Conservation (phyloP, 2,113 vertebrate species). For the Tyto alba region DNA sequence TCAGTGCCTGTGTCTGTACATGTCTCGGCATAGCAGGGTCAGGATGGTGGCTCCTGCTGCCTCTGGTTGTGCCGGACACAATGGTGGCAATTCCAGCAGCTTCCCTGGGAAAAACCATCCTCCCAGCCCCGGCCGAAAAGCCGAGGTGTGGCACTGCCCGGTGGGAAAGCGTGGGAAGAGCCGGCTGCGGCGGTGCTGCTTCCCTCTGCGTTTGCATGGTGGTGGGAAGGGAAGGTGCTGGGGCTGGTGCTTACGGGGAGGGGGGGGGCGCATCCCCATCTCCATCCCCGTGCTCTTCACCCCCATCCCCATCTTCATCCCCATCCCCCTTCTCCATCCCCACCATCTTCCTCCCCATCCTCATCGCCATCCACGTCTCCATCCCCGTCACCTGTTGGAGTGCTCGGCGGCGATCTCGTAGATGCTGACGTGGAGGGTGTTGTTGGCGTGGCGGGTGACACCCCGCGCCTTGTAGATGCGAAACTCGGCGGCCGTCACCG, state of each 20-base stretch:
- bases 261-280: no score
- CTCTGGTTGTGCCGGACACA: rapidly evolving
- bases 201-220: rapidly evolving
- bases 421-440: constrained; percentile 86
- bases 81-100: neutral
- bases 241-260: neutral
- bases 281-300: neutral
- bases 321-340: no score
- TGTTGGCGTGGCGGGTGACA: constrained; percentile 70
- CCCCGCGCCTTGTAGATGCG: constrained; percentile 90
- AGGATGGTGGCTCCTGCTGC: rapidly evolving
- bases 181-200: rapidly evolving
- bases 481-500: constrained; percentile 88
- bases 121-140: neutral
- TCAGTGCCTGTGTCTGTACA: neutral
- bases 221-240: neutral
- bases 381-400: constrained; percentile 76
- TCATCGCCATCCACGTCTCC: rapidly evolving
- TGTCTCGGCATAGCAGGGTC: neutral
- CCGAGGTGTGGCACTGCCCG: neutral
- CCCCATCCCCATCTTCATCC: neutral
- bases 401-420: constrained; percentile 84
- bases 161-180: neutral
- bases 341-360: no score
- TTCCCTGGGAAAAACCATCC: neutral